A percentile compares a stretch with the other conserved stretches of the same genome.
Conservation (phyloP, 1,140 invertebrate genomes). For the Eriosoma lanigerum region DNA sequence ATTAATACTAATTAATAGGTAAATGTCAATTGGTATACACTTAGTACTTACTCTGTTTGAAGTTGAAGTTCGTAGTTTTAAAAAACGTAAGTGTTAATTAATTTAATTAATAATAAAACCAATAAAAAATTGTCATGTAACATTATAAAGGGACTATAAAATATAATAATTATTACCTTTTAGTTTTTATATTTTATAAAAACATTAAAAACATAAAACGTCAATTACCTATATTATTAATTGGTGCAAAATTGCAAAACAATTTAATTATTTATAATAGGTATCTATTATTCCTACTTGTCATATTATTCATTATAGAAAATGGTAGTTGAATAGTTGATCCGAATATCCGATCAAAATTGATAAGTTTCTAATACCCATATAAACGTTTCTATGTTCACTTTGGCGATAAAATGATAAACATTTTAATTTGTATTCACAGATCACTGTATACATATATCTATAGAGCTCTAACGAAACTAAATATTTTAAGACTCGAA, state of each 20-base stretch:
- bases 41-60: not conserved
- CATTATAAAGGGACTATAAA: too few species aligned
- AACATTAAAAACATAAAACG: too few species aligned
- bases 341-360: not conserved
- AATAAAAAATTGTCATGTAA: not conserved
- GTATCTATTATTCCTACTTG: not conserved
- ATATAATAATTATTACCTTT: too few species aligned
- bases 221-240: too few species aligned
- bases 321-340: not conserved
- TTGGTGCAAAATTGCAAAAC: not conserved
- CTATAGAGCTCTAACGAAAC: too few species aligned
- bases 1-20: too few species aligned
- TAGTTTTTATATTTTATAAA: too few species aligned
- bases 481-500: too few species aligned
- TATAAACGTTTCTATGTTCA: slow-evolving; percentile 6
- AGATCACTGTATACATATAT: too few species aligned
- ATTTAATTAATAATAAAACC: not conserved
- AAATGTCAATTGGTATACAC: not conserved
- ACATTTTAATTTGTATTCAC: too few species aligned
- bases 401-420: too few species aligned
- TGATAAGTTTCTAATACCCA: not conserved
- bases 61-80: not conserved
- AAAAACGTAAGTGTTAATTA: not conserved
- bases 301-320: not conserved
- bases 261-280: not conserved